Base-by-base conservation (phyloP, 2,888 invertebrate genomes). In the Andrena trimmerana region DNA sequence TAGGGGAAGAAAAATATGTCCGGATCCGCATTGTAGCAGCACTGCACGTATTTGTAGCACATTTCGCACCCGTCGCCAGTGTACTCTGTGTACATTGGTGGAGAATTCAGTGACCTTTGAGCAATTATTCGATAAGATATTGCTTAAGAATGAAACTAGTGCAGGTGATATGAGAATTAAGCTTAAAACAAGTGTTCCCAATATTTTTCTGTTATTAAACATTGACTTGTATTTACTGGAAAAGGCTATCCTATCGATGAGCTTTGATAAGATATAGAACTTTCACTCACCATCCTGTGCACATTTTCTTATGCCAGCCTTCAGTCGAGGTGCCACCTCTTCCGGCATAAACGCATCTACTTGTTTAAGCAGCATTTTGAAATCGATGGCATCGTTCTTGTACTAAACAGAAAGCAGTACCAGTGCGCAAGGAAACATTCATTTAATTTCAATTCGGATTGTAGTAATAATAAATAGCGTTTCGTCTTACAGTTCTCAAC, bases 301-400 rank as follows among this genome's bases (percentile, higher is more conserved):
- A 57, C 91, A 92, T 4, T 29, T 48, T 10, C 0, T 68, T 16
- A 87, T 59, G 4, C 81, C 57, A 0, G 50, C 70, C 24, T 73
- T 87, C 63, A 84, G n/a, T 31, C 86, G 87, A 0, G 31, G 67
- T 4, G 83, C 81, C 0, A 84, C 0, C 0, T 90, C 90, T 2
- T 36, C 10, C 1, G 90, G 83, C 86, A 91, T 78, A 81, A 88
- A 76, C 3, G 86, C 4, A 0, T 84, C 89, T 0, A 95, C 92
- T 91, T 96, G 96, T 72, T 94, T 95, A 54, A 95, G 84, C 0
- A 95, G 95, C 2, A 95, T 94, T 27, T 95, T 95, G 36, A 93
- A 94, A 86, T 95, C 95, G 6, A 96, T 78, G 90, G 94, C 95
- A 16, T 78, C 83, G 42, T 80, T 80, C 54, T 83, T 87, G 8